A percentile compares a stretch with the other conserved stretches of the same genome.
phyloP scores from a whole-genome alignment of 2,888 invertebrate species.

The Orthosia gracilis region DNA sequence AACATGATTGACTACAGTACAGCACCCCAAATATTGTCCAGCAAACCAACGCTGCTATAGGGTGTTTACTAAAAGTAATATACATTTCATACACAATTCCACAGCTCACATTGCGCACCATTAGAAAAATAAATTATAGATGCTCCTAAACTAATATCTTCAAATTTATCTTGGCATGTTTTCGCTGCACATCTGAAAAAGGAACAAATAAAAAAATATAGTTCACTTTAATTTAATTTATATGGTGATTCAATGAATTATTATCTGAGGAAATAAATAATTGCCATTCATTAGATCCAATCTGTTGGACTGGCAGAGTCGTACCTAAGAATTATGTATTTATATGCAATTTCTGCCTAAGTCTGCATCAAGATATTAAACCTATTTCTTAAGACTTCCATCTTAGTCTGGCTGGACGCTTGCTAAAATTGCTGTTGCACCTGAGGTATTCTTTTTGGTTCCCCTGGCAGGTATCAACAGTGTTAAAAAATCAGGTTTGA shows the following conservation, averaged over 20 bases:
- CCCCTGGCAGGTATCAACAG: too few species aligned
- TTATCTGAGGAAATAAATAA: neutral
- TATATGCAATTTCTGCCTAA: too few species aligned
- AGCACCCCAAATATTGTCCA: slow-evolving; percentile 87
- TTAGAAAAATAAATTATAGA: slow-evolving; percentile 91
- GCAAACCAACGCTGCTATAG: slow-evolving; percentile 81
- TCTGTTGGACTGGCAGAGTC: neutral
- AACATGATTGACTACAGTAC: slow-evolving; percentile 89
- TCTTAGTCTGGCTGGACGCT: neutral
- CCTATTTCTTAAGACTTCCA: neutral
- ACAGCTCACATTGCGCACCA: slow-evolving; percentile 91
- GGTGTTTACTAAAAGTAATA: slow-evolving; percentile 84
- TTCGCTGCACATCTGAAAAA: slow-evolving; percentile 89
- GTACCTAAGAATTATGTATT: neutral
- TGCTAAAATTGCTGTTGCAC: neutral
- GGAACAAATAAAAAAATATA: slow-evolving; percentile 64
- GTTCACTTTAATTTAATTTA: neutral
- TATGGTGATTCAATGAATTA: neutral
- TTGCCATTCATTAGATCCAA: neutral
- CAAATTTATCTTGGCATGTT: slow-evolving; percentile 90
- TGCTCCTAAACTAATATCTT: slow-evolving; percentile 86
- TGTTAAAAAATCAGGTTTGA: too few species aligned
- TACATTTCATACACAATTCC: slow-evolving; percentile 89
- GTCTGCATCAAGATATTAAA: too few species aligned
- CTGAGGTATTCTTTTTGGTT: too few species aligned